Evolutionary conservation across 2,888 invertebrate genomes (phyloP).

Genomic region (Calameuta pallipes): DNA sequence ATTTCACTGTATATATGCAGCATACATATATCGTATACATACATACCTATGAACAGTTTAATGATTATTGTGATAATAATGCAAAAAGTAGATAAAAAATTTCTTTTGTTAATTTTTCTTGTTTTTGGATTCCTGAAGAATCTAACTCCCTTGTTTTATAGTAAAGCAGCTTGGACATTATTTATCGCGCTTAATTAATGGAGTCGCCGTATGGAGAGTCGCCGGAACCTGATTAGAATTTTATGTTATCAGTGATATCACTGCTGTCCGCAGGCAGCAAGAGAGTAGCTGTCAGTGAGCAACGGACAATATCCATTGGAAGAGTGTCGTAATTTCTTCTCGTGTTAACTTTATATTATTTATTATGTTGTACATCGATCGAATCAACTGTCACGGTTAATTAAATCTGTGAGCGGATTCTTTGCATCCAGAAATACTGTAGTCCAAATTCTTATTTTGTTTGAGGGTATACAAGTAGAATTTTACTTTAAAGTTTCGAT

Average conservation of each 20-base stretch:
- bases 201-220: constrained; percentile 20
- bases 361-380: too few species aligned
- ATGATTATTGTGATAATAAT: background rate
- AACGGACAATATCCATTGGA: background rate
- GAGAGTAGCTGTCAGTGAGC: constrained; percentile 31
- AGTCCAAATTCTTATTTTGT: background rate
- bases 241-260: constrained; percentile 45
- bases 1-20: background rate
- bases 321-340: background rate
- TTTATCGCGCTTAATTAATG: constrained; percentile 27
- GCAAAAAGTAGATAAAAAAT: background rate
- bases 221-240: constrained; percentile 5
- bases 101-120: background rate
- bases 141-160: constrained; percentile 1
- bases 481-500: too few species aligned
- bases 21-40: background rate
- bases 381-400: background rate
- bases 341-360: background rate
- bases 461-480: too few species aligned
- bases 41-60: background rate
- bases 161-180: background rate
- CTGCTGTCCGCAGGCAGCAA: constrained; percentile 28
- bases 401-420: background rate
- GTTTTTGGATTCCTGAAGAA: background rate
- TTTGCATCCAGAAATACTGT: background rate